Evolutionary conservation across 2,797 vertebrate species (phyloP).

Genomic region (Hipposideros larvatus): DNA sequence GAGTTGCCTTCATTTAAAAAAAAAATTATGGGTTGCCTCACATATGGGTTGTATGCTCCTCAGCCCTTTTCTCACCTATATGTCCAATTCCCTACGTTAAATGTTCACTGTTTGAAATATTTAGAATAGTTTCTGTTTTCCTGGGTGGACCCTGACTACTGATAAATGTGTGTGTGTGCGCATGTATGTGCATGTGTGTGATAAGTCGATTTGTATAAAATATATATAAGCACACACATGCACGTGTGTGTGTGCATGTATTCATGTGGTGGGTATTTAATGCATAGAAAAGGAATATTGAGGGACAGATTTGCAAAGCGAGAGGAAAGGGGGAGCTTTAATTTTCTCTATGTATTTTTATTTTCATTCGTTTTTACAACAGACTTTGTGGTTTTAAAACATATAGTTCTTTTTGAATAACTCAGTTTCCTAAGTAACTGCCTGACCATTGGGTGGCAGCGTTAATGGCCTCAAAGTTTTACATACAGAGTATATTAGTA

Average conservation of each 20-base stretch:
- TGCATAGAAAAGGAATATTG: neutral
- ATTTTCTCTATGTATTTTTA: neutral
- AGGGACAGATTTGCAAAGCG: neutral
- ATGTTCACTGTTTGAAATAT: neutral
- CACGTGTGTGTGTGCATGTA: neutral
- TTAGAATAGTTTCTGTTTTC: neutral
- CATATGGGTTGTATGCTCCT: neutral
- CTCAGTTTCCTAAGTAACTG: neutral
- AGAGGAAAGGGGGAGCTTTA: neutral
- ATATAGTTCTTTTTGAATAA: neutral
- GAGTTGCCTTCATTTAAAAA: neutral
- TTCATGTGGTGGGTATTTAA: neutral
- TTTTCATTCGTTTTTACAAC: slow-evolving; percentile 48
- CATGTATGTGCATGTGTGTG: neutral
- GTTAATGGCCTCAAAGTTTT: slow-evolving; percentile 28
- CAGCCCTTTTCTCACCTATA: neutral
- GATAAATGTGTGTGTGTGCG: neutral
- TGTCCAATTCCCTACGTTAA: neutral
- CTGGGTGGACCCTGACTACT: neutral
- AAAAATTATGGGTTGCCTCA: neutral
- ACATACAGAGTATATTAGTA: neutral
- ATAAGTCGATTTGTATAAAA: neutral
- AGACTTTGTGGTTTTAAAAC: slow-evolving; percentile 27
- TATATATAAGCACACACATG: neutral
- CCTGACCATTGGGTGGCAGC: neutral